Evolutionary conservation across 1,140 invertebrate genomes (phyloP).

Genomic region (Ceratosolen solmsi): DNA sequence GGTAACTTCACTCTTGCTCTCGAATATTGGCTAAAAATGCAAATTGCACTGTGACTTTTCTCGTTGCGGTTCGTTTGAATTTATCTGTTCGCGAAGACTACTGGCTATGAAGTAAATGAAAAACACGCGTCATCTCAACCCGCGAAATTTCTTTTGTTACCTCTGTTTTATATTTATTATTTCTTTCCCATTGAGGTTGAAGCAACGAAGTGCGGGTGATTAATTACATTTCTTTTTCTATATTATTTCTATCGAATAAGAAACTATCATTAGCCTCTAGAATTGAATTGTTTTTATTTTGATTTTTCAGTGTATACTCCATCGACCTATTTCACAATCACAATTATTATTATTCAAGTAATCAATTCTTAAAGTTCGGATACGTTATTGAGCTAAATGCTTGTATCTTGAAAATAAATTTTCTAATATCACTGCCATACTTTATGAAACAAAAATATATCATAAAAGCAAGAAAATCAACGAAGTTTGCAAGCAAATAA

Average conservation of each 20-base stretch:
- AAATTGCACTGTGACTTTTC: conserved; percentile 61
- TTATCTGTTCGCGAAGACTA: neutral
- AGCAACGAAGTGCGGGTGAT: neutral
- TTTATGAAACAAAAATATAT: too few relatives aligned
- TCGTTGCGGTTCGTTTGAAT: conserved; percentile 26
- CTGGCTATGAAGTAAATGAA: conserved; percentile 61
- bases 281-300: neutral
- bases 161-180: neutral
- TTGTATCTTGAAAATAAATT: too few relatives aligned
- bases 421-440: too few relatives aligned
- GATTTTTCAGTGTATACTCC: neutral
- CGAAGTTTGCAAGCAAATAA: too few relatives aligned
- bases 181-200: neutral
- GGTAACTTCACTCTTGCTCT: neutral
- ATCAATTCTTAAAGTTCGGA: too few relatives aligned
- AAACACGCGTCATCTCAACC: conserved; percentile 63
- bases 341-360: too few relatives aligned
- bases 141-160: conserved; percentile 29
- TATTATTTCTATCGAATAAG: neutral
- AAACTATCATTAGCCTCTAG: too few relatives aligned
- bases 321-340: too few relatives aligned
- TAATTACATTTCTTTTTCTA: neutral
- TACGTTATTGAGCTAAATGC: too few relatives aligned
- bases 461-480: too few relatives aligned
- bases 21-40: conserved; percentile 69